These are phyloP conservation scores for Antitype chi DNA, from an alignment of 2,888 invertebrate genomes.

Conservation along the genomic window DNA sequence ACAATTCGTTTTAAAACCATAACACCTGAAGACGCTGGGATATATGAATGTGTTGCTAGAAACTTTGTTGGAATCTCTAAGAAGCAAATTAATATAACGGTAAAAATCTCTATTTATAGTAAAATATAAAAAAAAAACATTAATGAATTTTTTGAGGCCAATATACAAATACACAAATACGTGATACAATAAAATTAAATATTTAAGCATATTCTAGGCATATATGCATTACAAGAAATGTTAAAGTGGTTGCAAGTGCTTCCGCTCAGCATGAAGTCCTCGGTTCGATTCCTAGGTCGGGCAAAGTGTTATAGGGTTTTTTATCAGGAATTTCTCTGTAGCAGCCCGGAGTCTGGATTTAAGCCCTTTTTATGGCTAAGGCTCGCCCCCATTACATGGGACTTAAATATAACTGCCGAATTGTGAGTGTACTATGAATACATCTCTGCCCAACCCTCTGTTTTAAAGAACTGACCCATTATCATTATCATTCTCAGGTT, in stretches of 20 bases:
- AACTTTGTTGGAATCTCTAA: conserved; percentile 77
- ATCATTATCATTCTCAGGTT: conserved; percentile 75
- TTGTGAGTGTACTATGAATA: too few species aligned
- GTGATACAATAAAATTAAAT: background rate
- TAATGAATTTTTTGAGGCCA: background rate
- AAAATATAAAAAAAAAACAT: background rate
- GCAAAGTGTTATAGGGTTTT: too few species aligned
- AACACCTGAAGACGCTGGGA: conserved; percentile 76
- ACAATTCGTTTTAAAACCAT: conserved; percentile 75
- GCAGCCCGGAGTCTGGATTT: too few species aligned
- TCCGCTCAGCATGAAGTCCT: too few species aligned
- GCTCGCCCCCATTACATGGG: too few species aligned
- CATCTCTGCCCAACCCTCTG: background rate
- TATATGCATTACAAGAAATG: too few species aligned
- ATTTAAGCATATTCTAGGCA: background rate
- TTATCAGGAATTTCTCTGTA: too few species aligned
- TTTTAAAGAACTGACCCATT: background rate
- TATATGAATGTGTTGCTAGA: conserved; percentile 79
- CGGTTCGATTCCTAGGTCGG: too few species aligned
- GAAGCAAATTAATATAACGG: conserved; percentile 75
- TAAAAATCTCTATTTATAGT: conserved; percentile 42
- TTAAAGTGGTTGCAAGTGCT: too few species aligned
- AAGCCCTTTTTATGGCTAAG: too few species aligned
- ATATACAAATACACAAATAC: too few species aligned
- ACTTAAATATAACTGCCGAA: too few species aligned